These are phyloP conservation scores for Rhincodon typus DNA, from an alignment of 2,797 vertebrate species.

Conservation along the genomic window DNA sequence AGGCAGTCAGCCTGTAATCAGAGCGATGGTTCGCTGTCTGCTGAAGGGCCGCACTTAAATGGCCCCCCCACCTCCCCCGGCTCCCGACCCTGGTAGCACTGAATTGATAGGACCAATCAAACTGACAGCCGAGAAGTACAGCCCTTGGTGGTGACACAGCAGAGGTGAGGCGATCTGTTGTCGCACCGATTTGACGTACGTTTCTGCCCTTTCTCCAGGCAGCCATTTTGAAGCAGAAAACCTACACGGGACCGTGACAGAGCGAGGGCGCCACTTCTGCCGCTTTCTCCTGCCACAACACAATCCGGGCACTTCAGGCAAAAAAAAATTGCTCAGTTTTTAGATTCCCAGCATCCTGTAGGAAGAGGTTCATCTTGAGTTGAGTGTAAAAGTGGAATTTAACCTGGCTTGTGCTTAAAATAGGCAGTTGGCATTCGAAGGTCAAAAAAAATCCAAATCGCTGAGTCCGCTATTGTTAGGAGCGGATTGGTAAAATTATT, in stretches of 20 bases:
- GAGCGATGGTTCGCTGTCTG: neutral
- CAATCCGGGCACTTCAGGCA: neutral
- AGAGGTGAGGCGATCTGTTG: neutral
- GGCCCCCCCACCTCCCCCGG: too few relatives aligned
- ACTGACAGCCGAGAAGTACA: neutral
- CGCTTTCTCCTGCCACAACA: neutral
- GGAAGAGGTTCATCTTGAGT: neutral
- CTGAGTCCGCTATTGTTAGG: neutral
- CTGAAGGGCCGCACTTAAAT: neutral
- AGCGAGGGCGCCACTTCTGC: too few relatives aligned
- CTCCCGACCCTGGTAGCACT: neutral
- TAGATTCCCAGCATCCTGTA: neutral
- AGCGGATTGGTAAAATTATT: neutral
- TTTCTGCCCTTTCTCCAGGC: neutral
- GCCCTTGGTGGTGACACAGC: neutral
- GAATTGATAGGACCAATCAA: neutral
- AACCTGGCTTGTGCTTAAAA: neutral
- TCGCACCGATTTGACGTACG: neutral
- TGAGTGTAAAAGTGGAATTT: neutral
- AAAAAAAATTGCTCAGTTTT: neutral
- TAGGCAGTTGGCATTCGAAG: neutral
- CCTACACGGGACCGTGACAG: neutral
- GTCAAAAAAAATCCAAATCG: neutral
- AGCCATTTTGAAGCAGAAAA: slow-evolving; percentile 1
- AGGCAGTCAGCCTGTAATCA: neutral